These are phyloP conservation scores for Monochamus alternatus DNA, from an alignment of 2,888 invertebrate genomes.

Conservation along the genomic window DNA sequence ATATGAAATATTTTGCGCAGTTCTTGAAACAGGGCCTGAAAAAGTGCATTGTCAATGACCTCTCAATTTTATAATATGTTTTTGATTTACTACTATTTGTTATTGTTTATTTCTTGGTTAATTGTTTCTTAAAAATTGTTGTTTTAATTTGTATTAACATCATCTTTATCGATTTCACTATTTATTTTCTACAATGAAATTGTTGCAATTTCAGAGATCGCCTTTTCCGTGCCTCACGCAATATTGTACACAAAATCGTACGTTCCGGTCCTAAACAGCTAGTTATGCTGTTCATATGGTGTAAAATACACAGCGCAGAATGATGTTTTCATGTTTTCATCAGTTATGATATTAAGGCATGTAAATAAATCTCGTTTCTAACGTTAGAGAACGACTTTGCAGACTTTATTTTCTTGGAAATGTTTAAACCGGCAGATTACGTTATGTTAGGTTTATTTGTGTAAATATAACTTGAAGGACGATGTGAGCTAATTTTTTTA, in stretches of 20 bases:
- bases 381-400: not conserved
- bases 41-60: too few species aligned
- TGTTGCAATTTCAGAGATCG: too few species aligned
- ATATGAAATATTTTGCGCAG: too few species aligned
- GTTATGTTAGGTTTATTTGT: not conserved
- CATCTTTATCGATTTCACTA: too few species aligned
- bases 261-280: not conserved
- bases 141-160: too few species aligned
- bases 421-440: constrained; percentile 2
- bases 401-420: not conserved
- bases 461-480: not conserved
- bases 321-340: constrained; percentile 5
- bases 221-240: not conserved
- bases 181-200: too few species aligned
- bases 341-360: constrained; percentile 5
- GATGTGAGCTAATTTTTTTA: not conserved
- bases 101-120: too few species aligned
- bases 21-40: too few species aligned
- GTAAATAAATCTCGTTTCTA: not conserved
- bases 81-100: too few species aligned
- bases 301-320: not conserved
- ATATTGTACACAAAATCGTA: not conserved
- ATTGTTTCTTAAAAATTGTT: too few species aligned
- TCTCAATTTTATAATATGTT: too few species aligned
- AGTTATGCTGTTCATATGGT: not conserved